These are phyloP conservation scores for Corythaeola cristata DNA, from an alignment of 2,113 vertebrate genomes.

Conservation along the genomic window DNA sequence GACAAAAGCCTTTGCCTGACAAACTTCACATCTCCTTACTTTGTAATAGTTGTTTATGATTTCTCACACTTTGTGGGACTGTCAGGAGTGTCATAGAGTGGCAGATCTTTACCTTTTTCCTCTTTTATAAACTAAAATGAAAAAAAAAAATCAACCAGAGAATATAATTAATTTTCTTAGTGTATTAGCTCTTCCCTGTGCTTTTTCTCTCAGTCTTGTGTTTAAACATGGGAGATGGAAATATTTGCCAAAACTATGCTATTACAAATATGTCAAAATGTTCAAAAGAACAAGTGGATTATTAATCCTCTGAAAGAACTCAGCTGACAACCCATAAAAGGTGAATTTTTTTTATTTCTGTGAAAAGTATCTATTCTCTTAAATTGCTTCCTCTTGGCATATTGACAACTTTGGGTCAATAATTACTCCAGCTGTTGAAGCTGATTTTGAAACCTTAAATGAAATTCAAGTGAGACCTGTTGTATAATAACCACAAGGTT, in stretches of 20 bases:
- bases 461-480: background rate
- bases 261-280: conserved; percentile 7
- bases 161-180: background rate
- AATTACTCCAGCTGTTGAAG: background rate
- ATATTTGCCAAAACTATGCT: background rate
- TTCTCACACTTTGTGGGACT: background rate
- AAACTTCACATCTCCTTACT: background rate
- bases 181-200: background rate
- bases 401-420: background rate
- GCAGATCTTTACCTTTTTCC: background rate
- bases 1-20: background rate
- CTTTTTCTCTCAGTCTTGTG: background rate
- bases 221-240: background rate
- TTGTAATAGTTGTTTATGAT: background rate
- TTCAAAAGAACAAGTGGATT: background rate
- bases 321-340: background rate
- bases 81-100: background rate
- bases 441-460: conserved; percentile 21
- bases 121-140: background rate
- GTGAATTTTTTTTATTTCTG: background rate
- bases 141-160: background rate
- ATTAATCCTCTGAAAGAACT: background rate
- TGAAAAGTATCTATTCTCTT: background rate
- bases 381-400: background rate
- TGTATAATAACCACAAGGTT: background rate